Evolutionary conservation across 2,797 vertebrate species (phyloP).

Genomic region (Typhlichthys subterraneus): DNA sequence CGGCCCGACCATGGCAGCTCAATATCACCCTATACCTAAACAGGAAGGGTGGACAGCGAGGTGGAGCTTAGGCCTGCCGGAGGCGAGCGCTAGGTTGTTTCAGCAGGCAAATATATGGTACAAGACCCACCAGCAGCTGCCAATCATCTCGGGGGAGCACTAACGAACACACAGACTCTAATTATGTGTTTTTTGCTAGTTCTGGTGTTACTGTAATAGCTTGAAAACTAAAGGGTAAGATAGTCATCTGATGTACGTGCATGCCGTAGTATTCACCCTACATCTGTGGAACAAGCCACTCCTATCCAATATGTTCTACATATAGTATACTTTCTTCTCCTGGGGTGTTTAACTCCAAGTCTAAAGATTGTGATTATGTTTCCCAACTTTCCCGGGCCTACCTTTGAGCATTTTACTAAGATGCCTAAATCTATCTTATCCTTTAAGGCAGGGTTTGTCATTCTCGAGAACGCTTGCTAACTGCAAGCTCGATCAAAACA

Average conservation of each 20-base stretch:
- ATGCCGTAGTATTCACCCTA: not conserved
- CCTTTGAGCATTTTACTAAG: too few relatives aligned
- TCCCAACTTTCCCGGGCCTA: too few relatives aligned
- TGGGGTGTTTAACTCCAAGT: not conserved
- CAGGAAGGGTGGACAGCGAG: slow-evolving; percentile 18
- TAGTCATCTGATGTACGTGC: too few relatives aligned
- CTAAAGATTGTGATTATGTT: too few relatives aligned
- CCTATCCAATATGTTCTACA: not conserved
- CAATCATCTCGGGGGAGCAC: slow-evolving; percentile 37
- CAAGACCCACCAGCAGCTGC: slow-evolving; percentile 53
- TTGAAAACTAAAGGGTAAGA: too few relatives aligned
- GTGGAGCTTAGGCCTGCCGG: slow-evolving; percentile 1
- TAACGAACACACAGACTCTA: slow-evolving; percentile 22
- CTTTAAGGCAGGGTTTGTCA: too few relatives aligned
- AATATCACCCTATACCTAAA: slow-evolving; percentile 49
- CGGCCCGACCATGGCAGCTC: slow-evolving; percentile 36
- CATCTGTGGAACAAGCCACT: slow-evolving; percentile 23
- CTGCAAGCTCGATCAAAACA: too few relatives aligned
- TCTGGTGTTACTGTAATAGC: too few relatives aligned
- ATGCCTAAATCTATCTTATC: too few relatives aligned
- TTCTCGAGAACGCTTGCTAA: too few relatives aligned
- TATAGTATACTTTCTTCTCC: too few relatives aligned
- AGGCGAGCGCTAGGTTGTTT: slow-evolving; percentile 11
- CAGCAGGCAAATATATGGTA: slow-evolving; percentile 39
- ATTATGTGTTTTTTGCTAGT: too few relatives aligned